phyloP scores from a whole-genome alignment of 1,140 invertebrate species.

The Caerostris extrusa region DNA sequence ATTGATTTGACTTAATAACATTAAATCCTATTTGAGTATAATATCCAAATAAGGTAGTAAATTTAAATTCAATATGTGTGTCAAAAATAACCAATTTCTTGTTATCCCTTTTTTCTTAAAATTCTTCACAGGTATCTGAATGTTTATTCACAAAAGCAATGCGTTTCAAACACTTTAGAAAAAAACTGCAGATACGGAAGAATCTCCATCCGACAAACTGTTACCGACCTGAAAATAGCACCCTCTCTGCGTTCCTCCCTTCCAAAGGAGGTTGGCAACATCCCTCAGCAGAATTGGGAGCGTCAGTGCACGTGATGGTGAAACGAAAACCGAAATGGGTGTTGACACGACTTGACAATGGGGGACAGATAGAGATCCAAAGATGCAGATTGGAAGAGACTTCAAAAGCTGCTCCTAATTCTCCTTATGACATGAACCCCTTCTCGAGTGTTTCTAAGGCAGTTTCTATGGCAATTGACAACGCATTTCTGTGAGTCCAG shows the following conservation, averaged over 20 bases:
- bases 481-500: neutral
- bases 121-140: too few species aligned
- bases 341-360: neutral
- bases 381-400: slow-evolving; percentile 17
- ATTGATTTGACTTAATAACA: too few species aligned
- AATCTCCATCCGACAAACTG: neutral
- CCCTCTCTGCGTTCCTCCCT: neutral
- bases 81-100: too few species aligned
- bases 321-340: neutral
- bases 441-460: neutral
- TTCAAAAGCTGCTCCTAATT: neutral
- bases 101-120: too few species aligned
- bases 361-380: neutral
- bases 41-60: too few species aligned
- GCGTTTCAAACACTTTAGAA: too few species aligned
- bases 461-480: neutral
- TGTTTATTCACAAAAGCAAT: too few species aligned
- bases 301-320: neutral
- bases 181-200: neutral
- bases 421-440: neutral
- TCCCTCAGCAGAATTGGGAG: neutral
- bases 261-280: neutral
- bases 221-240: neutral
- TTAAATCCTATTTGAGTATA: too few species aligned
- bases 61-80: too few species aligned